These are phyloP conservation scores for Lophochroa leadbeateri DNA, from an alignment of 2,113 vertebrate species.

Conservation along the genomic window DNA sequence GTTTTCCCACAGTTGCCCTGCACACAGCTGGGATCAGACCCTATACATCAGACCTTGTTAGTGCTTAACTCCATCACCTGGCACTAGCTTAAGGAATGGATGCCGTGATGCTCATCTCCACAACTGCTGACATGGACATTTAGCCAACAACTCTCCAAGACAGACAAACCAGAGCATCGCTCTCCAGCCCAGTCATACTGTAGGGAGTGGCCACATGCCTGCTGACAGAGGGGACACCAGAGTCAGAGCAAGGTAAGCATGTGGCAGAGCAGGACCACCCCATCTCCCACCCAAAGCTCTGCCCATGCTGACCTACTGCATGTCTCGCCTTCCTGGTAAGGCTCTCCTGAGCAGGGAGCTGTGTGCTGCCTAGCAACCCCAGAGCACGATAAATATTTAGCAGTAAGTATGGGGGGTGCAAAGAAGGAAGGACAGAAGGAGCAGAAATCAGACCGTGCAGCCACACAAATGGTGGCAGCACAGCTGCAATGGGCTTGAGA, in stretches of 20 bases:
- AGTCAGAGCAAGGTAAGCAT: accelerated
- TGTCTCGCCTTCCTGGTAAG: accelerated
- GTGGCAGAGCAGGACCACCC: background rate
- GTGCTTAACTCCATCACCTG: background rate
- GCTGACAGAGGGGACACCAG: background rate
- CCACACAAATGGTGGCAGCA: background rate
- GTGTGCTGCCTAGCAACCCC: background rate
- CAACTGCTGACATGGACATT: accelerated
- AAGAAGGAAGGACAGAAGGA: background rate
- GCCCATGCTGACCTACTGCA: background rate
- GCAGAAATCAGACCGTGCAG: background rate
- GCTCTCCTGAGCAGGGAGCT: background rate
- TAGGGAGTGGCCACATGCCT: background rate
- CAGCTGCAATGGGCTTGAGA: background rate
- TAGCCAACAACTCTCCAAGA: background rate
- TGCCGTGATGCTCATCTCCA: background rate
- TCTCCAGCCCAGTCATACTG: background rate
- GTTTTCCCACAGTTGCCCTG: background rate
- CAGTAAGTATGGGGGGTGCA: background rate
- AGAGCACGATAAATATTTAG: background rate
- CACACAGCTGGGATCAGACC: background rate
- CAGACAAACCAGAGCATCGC: accelerated
- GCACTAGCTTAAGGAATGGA: background rate
- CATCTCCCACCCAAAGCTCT: background rate
- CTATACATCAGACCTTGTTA: background rate